Evolutionary conservation across 2,113 vertebrate species (phyloP).

Genomic region (Cryptomyrus ogoouensis): DNA sequence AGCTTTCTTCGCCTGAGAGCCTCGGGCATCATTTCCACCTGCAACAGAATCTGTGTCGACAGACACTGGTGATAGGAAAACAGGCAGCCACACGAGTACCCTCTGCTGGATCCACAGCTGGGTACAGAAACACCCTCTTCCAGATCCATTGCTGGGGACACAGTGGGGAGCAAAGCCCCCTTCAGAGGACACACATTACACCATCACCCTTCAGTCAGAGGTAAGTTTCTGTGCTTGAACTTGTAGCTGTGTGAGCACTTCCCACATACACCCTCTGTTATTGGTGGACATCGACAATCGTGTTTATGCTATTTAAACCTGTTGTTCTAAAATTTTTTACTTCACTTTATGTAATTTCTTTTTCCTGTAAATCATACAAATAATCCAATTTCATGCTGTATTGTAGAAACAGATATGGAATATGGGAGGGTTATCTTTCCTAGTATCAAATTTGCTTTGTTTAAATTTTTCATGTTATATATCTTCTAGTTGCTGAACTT

Average conservation of each 20-base stretch:
- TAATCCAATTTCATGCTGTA: neutral
- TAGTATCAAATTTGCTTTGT: neutral
- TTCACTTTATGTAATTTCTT: neutral
- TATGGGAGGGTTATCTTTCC: neutral
- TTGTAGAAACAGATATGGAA: neutral
- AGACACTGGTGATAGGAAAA: neutral
- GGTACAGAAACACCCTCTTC: neutral
- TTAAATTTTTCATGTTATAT: neutral
- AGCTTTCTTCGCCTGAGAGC: neutral
- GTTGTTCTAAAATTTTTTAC: neutral
- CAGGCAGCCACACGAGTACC: neutral
- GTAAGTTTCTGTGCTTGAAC: neutral
- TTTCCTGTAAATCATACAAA: neutral
- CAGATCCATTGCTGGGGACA: neutral
- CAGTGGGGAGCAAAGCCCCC: neutral
- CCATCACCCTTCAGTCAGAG: neutral
- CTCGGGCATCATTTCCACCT: constrained; percentile 19
- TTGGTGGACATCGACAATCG: neutral
- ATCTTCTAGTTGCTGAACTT: neutral
- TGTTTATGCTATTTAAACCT: neutral
- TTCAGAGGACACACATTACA: neutral
- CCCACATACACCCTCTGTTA: neutral
- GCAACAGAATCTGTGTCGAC: constrained; percentile 14
- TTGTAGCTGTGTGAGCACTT: neutral
- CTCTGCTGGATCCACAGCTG: neutral